Evolutionary conservation across 2,888 invertebrate species (phyloP).

Genomic region (Hydroisotoma schaefferi): DNA sequence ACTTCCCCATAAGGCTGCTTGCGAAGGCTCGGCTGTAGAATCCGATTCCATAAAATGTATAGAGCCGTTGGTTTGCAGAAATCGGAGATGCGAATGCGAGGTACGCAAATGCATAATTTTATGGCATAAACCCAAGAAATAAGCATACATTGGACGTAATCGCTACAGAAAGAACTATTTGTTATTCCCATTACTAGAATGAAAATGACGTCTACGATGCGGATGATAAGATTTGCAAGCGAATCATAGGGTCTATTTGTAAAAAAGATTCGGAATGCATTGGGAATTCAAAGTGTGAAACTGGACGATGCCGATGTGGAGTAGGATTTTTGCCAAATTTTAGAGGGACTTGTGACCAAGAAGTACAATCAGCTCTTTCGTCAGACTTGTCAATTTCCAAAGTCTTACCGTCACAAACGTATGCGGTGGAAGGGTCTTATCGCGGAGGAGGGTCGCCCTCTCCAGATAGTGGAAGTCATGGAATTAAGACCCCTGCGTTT

Average conservation of each 20-base stretch:
- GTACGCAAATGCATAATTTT: slow-evolving; percentile 9
- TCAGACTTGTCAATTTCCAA: no score
- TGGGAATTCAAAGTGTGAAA: slow-evolving; percentile 27
- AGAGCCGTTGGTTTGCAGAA: slow-evolving; percentile 34
- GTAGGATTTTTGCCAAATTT: slow-evolving; percentile 31
- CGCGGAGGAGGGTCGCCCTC: no score
- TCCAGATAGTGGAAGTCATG: no score
- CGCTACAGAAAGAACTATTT: not conserved
- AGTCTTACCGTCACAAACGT: no score
- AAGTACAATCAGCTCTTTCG: no score
- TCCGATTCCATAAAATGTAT: slow-evolving; percentile 28
- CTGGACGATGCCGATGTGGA: slow-evolving; percentile 27
- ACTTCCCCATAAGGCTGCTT: slow-evolving; percentile 29
- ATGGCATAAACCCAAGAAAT: not conserved
- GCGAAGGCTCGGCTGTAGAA: slow-evolving; percentile 31
- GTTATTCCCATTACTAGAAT: slow-evolving; percentile 16
- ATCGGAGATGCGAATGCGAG: slow-evolving; percentile 26
- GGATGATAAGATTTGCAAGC: slow-evolving; percentile 31
- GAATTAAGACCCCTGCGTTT: no score
- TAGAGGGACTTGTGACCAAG: slow-evolving; percentile 32
- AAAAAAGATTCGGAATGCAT: slow-evolving; percentile 21
- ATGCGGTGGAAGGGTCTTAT: no score
- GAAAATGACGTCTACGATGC: slow-evolving; percentile 34
- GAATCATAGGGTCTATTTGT: slow-evolving; percentile 33
- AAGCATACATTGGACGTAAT: not conserved